Evolutionary conservation across 2,888 invertebrate species (phyloP).

Genomic region (Ethmia dodecea): DNA sequence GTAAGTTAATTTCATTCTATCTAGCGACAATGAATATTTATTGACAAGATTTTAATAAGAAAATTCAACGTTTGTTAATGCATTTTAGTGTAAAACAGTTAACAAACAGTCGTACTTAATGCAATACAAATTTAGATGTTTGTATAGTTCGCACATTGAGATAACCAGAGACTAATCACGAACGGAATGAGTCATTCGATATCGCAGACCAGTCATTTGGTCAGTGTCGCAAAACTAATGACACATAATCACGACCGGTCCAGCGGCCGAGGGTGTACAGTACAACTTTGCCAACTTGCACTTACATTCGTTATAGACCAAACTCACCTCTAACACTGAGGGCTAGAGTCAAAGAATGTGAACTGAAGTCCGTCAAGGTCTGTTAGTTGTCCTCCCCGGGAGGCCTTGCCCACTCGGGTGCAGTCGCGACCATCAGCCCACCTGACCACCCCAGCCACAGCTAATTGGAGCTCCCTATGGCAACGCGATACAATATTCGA

Average conservation of each 20-base stretch:
- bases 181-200: constrained; percentile 72
- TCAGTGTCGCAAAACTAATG: constrained; percentile 78
- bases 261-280: constrained; percentile 51
- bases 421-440: constrained; percentile 51
- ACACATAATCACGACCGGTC: constrained; percentile 71
- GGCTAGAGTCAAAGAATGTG: constrained; percentile 22
- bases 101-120: too few relatives aligned
- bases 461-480: constrained; percentile 53
- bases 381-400: constrained; percentile 58
- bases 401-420: constrained; percentile 52
- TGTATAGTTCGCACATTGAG: too few relatives aligned
- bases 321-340: constrained; percentile 34
- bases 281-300: constrained; percentile 27
- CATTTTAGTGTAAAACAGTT: too few relatives aligned
- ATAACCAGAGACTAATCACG: constrained; percentile 63
- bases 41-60: too few relatives aligned
- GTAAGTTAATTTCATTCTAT: constrained; percentile 40
- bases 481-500: constrained; percentile 31
- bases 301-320: constrained; percentile 25
- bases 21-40: constrained; percentile 16
- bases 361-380: constrained; percentile 58
- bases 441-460: constrained; percentile 54
- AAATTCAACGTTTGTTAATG: too few relatives aligned
- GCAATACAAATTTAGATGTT: too few relatives aligned
- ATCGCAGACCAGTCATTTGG: constrained; percentile 73